Evolutionary conservation across 2,113 vertebrate species (phyloP), one percentile per base, ranked within the genome.

Genomic region (Petaurus breviceps): DNA sequence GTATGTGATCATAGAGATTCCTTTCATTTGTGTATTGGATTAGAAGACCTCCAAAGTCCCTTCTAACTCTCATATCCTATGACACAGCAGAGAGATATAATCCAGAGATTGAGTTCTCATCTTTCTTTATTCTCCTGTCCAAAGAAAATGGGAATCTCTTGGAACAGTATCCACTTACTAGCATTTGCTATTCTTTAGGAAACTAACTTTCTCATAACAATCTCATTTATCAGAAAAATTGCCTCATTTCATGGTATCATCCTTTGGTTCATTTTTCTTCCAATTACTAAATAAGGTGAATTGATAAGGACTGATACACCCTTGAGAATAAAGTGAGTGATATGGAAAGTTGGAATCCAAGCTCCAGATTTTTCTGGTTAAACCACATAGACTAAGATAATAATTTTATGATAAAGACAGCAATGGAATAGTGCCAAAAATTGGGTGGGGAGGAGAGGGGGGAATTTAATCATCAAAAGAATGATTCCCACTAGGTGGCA

Each of bases 381-480:
- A 12, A 68, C 11, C 31, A 37, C 28, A 68, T 68, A 68, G 57
- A 68, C 57, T 68, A 84, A 84, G n/a, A 84, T 84, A 22, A 43
- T 43, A 43, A 43, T 43, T 84, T 43, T 84, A 22, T 43, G 37
- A 43, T 84, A 19, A 84, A 84, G n/a, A 43, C 6, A 84, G n/a
- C 43, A 23, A 84, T 43, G 19, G 1, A 84, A 84, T n/a, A 84
- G 68, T 43, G n/a, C 37, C 68, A 43, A 84, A 84, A 43, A n/a
- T 19, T 77, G 19, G 1, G 37, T 16, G 19, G 5, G 7, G 19
- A 22, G 4, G 37, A 0, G 37, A 11, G 6, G 5, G 1, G 8
- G 5, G 6, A 3, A 68, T 68, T n/a, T 37, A n/a, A 37, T 22
- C 16, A 84, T 84, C 68, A 43, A 43, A 77, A 77, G 37, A 84